Percentiles rank a stretch among this genome's conserved stretches.
phyloP scores from a whole-genome alignment of 2,888 invertebrate species.

The Emmelina monodactyla region DNA sequence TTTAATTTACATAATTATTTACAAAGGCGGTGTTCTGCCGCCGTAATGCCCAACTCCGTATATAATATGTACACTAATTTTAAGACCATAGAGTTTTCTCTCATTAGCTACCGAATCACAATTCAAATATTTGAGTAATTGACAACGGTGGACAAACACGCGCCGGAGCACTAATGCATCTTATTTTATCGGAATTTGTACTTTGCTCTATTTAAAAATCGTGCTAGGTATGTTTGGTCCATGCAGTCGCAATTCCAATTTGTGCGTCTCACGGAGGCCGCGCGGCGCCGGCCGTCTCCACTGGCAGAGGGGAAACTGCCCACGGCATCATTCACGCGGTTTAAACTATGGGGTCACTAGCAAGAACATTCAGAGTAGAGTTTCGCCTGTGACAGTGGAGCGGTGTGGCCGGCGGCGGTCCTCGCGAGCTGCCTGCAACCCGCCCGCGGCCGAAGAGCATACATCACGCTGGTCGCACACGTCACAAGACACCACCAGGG shows the following conservation, averaged over 20 bases:
- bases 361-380: slow-evolving; percentile 1
- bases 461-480: not conserved
- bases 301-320: slow-evolving; percentile 7
- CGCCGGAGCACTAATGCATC: slow-evolving; percentile 58
- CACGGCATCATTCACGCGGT: not conserved
- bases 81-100: slow-evolving; percentile 63
- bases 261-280: not conserved
- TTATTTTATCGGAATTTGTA: slow-evolving; percentile 61
- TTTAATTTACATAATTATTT: slow-evolving; percentile 62
- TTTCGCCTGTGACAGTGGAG: slow-evolving; percentile 8
- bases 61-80: slow-evolving; percentile 62
- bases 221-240: slow-evolving; percentile 62
- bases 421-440: slow-evolving; percentile 20
- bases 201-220: slow-evolving; percentile 52
- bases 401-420: slow-evolving; percentile 13
- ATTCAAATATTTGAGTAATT: slow-evolving; percentile 65
- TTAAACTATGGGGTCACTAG: not conserved
- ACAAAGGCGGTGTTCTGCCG: slow-evolving; percentile 48
- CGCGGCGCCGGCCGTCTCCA: not conserved
- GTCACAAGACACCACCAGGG: slow-evolving; percentile 29
- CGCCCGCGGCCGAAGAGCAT: not conserved
- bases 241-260: slow-evolving; percentile 40
- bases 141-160: slow-evolving; percentile 65
- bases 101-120: slow-evolving; percentile 67
- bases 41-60: slow-evolving; percentile 64